Evolutionary conservation across 2,113 vertebrate species (phyloP).

Genomic region (Gyps fulvus): DNA sequence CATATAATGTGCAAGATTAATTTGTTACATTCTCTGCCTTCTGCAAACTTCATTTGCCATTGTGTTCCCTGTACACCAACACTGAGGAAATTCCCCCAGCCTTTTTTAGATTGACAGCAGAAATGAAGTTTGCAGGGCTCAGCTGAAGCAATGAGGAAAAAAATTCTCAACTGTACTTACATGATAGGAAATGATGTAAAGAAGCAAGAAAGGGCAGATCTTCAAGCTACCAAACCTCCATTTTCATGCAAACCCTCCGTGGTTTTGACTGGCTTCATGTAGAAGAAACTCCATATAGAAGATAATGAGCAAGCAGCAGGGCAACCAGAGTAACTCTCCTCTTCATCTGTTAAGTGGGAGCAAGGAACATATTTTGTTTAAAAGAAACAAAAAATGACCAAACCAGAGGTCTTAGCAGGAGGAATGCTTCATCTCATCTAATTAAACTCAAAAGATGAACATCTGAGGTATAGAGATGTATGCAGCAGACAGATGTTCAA

Average conservation of each 20-base stretch:
- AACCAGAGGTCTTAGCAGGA: background rate
- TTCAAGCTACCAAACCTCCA: background rate
- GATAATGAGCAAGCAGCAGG: background rate
- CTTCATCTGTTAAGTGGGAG: background rate
- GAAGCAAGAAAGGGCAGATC: background rate
- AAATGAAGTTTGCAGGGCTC: background rate
- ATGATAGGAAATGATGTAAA: background rate
- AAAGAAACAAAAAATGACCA: background rate
- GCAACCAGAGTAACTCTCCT: background rate
- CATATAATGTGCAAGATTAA: background rate
- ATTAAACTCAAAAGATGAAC: background rate
- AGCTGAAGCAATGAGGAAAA: background rate
- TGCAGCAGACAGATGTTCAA: background rate
- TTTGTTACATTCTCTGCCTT: background rate
- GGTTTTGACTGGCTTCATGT: background rate
- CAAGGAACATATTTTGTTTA: background rate
- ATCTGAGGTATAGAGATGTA: background rate
- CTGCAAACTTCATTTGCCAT: background rate
- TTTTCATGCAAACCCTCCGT: background rate
- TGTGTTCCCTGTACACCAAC: background rate
- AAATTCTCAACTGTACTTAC: background rate
- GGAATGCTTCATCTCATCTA: background rate
- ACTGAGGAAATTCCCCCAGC: background rate
- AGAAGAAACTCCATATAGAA: background rate
- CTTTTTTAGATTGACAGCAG: background rate